A percentile compares a stretch with the other conserved stretches of the same genome.
These are phyloP conservation scores for Tetramorium parvispinum DNA, from an alignment of 1,140 invertebrate species.

Conservation along the genomic window DNA sequence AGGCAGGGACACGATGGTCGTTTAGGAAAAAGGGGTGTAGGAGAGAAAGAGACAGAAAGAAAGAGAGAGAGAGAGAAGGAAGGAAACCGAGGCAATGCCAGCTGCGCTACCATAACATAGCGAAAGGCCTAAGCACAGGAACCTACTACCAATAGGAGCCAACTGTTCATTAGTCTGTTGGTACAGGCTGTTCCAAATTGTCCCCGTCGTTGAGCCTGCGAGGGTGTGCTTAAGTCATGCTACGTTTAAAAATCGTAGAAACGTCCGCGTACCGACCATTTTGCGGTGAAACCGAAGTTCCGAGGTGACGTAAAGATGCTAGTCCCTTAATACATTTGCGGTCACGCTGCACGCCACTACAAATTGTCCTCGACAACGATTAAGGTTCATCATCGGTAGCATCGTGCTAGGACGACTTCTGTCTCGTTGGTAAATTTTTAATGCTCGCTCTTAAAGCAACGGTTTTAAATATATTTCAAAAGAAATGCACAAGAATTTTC, in stretches of 20 bases:
- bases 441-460: neutral
- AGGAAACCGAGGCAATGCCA: slow-evolving; percentile 77
- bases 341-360: neutral
- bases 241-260: slow-evolving; percentile 22
- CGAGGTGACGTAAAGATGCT: slow-evolving; percentile 39
- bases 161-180: slow-evolving; percentile 84
- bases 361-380: slow-evolving; percentile 36
- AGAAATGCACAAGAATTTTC: neutral
- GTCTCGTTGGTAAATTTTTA: neutral
- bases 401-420: neutral
- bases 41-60: slow-evolving; percentile 28
- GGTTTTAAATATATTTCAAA: neutral
- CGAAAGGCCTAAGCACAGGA: slow-evolving; percentile 79
- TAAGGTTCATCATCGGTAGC: neutral
- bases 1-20: slow-evolving; percentile 77
- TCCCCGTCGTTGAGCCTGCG: slow-evolving; percentile 64
- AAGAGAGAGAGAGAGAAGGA: slow-evolving; percentile 38
- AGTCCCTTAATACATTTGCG: slow-evolving; percentile 37
- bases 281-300: slow-evolving; percentile 47
- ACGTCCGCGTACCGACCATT: slow-evolving; percentile 7
- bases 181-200: slow-evolving; percentile 79
- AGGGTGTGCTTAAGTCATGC: slow-evolving; percentile 45
- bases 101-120: slow-evolving; percentile 82
- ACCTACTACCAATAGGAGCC: slow-evolving; percentile 82
- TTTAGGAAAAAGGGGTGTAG: slow-evolving; percentile 71